These are phyloP conservation scores for Sphaerophoria rueppellii DNA, from an alignment of 2,888 invertebrate species.

Conservation along the genomic window DNA sequence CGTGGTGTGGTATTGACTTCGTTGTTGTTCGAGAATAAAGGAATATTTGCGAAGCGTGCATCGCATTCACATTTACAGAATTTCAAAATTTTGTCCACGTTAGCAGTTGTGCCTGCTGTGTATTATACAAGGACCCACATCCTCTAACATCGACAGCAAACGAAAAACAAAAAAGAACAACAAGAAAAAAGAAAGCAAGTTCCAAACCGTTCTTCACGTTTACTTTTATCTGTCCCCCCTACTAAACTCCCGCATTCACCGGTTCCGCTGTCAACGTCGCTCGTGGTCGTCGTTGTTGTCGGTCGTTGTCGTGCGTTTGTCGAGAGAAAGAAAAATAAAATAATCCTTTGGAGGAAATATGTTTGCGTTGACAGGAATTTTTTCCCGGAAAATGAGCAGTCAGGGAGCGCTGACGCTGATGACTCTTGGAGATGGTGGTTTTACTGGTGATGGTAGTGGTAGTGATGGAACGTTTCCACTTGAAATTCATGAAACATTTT, in stretches of 20 bases:
- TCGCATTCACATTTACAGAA: constrained; percentile 41
- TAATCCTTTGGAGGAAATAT: constrained; percentile 61
- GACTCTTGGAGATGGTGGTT: not conserved
- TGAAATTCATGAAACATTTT: constrained; percentile 69
- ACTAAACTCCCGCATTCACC: not conserved
- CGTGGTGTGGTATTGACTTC: constrained; percentile 55
- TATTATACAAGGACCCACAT: not conserved
- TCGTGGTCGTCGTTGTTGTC: not conserved
- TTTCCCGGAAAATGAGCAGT: constrained; percentile 49
- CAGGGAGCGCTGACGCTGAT: constrained; percentile 14
- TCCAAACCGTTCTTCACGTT: constrained; percentile 9
- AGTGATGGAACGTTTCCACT: constrained; percentile 57
- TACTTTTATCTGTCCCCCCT: constrained; percentile 40
- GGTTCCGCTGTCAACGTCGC: not conserved
- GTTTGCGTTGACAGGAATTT: constrained; percentile 54
- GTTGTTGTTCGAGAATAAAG: constrained; percentile 26
- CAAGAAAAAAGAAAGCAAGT: not conserved
- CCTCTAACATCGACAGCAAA: not conserved
- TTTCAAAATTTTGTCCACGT: constrained; percentile 37
- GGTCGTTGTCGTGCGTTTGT: not conserved
- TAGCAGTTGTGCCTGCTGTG: not conserved
- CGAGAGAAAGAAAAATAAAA: constrained; percentile 8
- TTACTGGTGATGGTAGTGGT: not conserved
- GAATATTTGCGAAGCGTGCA: constrained; percentile 34
- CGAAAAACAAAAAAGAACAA: not conserved